Evolutionary conservation across 1,140 invertebrate species (phyloP), one percentile per base, ranked within the genome.

Genomic region (Saccostrea echinata): DNA sequence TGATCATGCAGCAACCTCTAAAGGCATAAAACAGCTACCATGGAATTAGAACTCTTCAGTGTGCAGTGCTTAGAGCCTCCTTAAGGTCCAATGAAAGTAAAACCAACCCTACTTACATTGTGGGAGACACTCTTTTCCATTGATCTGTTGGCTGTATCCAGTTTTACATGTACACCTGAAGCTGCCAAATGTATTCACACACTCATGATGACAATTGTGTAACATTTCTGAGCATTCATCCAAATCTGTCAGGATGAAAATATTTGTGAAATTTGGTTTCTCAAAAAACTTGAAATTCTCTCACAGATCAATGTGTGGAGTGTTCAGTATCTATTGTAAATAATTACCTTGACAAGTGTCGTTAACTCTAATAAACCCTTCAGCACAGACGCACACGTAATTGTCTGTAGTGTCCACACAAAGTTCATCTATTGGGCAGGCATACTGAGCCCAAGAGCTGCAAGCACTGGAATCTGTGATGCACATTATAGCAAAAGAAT

Each of bases 101-200:
- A 0, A 3, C 1, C 43, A 43, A 8, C 4, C 71, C 9, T 6
- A 30, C 9, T n/a, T 83, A 83, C 52, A 2, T 83, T 83, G 35
- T 30, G 21, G 24, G 8, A n/a, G n/a, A 3, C 81, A 83, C n/a
- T 24, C 30, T 51, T 51, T 83, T 13, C 52, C 43, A 82, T 82
- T 33, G 30, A 52, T 24, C 18, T 52, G 81, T 8, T 51, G 35
- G 1, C 18, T 43, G 43, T 82, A 82, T 24, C 81, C 81, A 83
- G 6, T 9, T 51, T 83, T 83, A 83, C 81, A 83, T 11, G 43
- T 51, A 27, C 81, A 83, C 11, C 35, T 52, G 27, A n/a, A 51
- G 24, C 81, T 83, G 51, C 81, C 81, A 12, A 18, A 18, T n/a
- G 35, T 82, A 53, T 82, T 82, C 18, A 52, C 52, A 83, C 81